Evolutionary conservation across 2,888 invertebrate genomes (phyloP).

Genomic region (Drosophila kuntzei): DNA sequence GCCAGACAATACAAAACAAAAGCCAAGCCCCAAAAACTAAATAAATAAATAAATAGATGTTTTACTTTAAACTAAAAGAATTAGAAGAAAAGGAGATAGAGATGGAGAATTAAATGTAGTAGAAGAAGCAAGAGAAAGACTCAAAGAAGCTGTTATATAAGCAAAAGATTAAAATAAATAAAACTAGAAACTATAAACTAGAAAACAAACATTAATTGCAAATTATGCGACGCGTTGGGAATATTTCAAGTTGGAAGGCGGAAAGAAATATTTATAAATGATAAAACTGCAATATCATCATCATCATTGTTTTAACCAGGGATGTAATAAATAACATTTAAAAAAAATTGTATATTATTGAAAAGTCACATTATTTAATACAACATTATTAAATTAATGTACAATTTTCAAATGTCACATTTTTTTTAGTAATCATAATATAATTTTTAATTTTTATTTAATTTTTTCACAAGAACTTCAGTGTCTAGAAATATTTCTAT

Average conservation of each 20-base stretch:
- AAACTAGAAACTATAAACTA: too few species aligned
- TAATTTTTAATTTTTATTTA: too few species aligned
- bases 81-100: not conserved
- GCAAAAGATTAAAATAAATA: not conserved
- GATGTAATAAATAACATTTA: too few species aligned
- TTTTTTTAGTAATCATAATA: too few species aligned
- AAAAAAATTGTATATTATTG: too few species aligned
- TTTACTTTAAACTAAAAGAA: not conserved
- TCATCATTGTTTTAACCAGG: not conserved
- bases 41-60: not conserved
- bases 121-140: not conserved
- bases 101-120: not conserved
- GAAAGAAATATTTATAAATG: not conserved
- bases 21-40: constrained; percentile 18
- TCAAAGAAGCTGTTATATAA: constrained; percentile 1
- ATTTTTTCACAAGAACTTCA: too few species aligned
- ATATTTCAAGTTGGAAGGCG: constrained; percentile 2
- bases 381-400: too few species aligned
- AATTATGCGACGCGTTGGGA: not conserved
- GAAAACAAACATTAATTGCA: not conserved
- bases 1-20: constrained; percentile 3
- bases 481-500: too few species aligned
- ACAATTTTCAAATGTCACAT: too few species aligned
- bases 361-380: too few species aligned
- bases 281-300: not conserved